phyloP scores from a whole-genome alignment of 64 coral and sea anemone genomes.

The Stichodactyla helianthus region DNA sequence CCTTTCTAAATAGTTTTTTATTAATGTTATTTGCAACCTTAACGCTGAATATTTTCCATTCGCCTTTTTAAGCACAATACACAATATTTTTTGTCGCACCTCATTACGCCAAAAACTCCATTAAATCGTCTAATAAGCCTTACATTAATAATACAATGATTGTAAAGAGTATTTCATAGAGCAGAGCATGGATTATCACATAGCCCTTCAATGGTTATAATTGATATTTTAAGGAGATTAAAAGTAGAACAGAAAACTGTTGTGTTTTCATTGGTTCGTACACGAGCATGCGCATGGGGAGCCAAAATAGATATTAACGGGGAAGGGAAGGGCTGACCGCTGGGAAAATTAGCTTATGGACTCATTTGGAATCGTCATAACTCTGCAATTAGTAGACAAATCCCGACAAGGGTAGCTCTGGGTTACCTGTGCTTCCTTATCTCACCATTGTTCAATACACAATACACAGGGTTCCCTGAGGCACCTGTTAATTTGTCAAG shows the following conservation, averaged over 20 bases:
- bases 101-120: not conserved
- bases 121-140: not conserved
- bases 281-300: not conserved
- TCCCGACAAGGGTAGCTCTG: no score
- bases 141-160: slow-evolving; percentile 27
- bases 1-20: not conserved
- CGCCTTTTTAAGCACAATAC: not conserved
- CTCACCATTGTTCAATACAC: no score
- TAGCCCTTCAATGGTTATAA: slow-evolving; percentile 11
- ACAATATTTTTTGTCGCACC: not conserved
- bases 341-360: no score
- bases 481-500: not conserved
- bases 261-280: not conserved
- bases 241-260: not conserved
- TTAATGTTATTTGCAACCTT: not conserved
- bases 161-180: slow-evolving; percentile 20
- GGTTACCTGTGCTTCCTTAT: no score
- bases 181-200: slow-evolving; percentile 7
- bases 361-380: no score
- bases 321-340: no score
- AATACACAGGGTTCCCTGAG: not conserved
- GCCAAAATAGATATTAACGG: not conserved
- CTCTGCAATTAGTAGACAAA: no score
- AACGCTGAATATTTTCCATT: not conserved
- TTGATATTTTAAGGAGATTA: slow-evolving; percentile 26